Base-by-base conservation (phyloP, 2,888 invertebrate genomes). In the Pollenia labialis region DNA sequence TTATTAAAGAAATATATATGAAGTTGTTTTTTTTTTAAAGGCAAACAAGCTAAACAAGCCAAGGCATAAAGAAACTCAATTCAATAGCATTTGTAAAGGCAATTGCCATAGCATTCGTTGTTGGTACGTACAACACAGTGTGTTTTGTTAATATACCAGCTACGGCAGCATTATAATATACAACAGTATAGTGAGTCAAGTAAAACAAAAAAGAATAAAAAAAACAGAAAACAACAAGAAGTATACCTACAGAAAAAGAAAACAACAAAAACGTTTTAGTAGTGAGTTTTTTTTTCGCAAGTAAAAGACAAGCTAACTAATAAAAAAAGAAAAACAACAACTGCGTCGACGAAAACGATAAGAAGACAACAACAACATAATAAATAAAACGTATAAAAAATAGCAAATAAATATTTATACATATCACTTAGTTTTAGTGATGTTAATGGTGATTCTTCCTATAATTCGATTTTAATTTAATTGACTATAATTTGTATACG, bases 11-110 rank as follows among this genome's bases (percentile, higher is more conserved):
- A 64, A 44, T 68, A 64, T 11, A 80, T n/a, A 85, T 82, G 54
- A 60, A 74, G 50, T 81, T 79, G 32, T 81, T 87, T 81, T 87
- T 85, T 81, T 80, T 23, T 81, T 81, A 64, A 60, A 80, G 62
- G 85, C 87, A 82, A 83, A 66, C 81, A 82, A 85, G 87, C 87
- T 84, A 81, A 77, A 81, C 83, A 84, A 81, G 87, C 83, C 81
- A 85, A 91, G 91, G 91, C 91, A 90, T 90, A 91, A 90, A 84
- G 87, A 87, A 91, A 91, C 91, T 91, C 91, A 92, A 92, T 92
- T 92, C 91, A 91, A 91, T 91, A 91, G 91, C 91, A 91, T 91
- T 90, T 91, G 91, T 89, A 89, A 88, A 89, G 89, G 88, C 89
- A 89, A 89, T 89, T 89, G 89, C 89, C 88, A 88, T 89, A 89